Base-by-base conservation (phyloP, 1,140 invertebrate species). In the Drosophila varians region DNA sequence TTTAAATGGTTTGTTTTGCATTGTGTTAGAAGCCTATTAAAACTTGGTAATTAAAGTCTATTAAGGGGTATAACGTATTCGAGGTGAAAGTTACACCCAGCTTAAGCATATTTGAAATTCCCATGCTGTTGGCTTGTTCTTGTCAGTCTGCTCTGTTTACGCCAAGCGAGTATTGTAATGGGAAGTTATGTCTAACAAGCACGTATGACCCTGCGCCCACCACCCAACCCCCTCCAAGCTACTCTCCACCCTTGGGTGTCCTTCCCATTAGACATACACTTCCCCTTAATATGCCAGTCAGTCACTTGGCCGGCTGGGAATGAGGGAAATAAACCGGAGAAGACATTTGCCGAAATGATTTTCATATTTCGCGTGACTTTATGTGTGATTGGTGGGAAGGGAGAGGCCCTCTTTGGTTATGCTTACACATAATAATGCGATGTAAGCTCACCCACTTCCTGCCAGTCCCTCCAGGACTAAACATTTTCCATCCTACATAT, bases 201-300 rank as follows among this genome's bases (percentile, higher is more conserved):
- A 83, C 78, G 78, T 83, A 84, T 79, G 47, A 12, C 73, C 70
- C 55, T 57, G 36, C 45, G 14, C 21, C 36, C 68, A 36, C 40
- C 14, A 7, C 14, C 9, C 36, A 16, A 3, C n/a, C 38, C 8
- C n/a, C n/a, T n/a, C n/a, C n/a, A n/a, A n/a, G n/a, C n/a, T n/a
- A n/a, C n/a, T n/a, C n/a, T n/a, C n/a, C n/a, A n/a, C n/a, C 34
- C 16, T 1, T 11, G 12, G 6, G n/a, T n/a, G 12, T 19, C 36
- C 14, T 36, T 3, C 28, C 42, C 19, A 68, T 26, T 36, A 18
- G 26, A 25, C 68, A 54, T 62, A 68, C 51, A 64, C 65, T 58
- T 77, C 83, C 54, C 61, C 57, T 83, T 79, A 84, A 83, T 83
- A 83, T 83, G 78, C 78, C 75, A 83, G 78, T 84, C 79, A 84